phyloP scores from a whole-genome alignment of 2,797 vertebrate genomes.

The Rhynchonycteris naso region DNA sequence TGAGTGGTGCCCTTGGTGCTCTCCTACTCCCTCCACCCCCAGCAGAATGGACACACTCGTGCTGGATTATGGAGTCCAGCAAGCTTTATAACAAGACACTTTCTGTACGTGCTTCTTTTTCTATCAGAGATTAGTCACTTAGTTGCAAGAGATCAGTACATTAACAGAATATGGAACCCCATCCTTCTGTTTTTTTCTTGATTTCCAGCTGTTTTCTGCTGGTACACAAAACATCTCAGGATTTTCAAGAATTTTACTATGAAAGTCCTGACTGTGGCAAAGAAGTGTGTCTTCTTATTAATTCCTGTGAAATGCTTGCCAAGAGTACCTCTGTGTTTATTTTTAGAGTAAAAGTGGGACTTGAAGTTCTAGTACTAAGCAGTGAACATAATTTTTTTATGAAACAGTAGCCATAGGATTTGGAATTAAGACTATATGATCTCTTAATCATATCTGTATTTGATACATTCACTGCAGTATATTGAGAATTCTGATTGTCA shows the following conservation, averaged over 20 bases:
- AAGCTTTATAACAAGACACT: background rate
- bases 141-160: background rate
- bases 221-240: background rate
- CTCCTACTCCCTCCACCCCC: too few relatives aligned
- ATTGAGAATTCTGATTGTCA: background rate
- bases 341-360: background rate
- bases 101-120: background rate
- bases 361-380: background rate
- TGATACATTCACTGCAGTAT: background rate
- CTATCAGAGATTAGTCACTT: background rate
- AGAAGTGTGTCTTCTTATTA: background rate
- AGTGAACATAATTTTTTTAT: conserved; percentile 23
- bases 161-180: background rate
- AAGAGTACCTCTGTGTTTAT: background rate
- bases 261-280: background rate
- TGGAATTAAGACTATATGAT: background rate
- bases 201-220: background rate
- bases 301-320: background rate
- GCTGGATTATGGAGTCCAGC: background rate
- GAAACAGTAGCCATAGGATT: background rate
- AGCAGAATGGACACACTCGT: background rate
- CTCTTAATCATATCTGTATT: background rate
- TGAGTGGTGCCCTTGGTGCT: background rate
- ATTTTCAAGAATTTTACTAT: background rate
- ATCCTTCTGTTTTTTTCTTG: background rate